Evolutionary conservation across 1,140 invertebrate species (phyloP).

Genomic region (Drosophila mauritiana): DNA sequence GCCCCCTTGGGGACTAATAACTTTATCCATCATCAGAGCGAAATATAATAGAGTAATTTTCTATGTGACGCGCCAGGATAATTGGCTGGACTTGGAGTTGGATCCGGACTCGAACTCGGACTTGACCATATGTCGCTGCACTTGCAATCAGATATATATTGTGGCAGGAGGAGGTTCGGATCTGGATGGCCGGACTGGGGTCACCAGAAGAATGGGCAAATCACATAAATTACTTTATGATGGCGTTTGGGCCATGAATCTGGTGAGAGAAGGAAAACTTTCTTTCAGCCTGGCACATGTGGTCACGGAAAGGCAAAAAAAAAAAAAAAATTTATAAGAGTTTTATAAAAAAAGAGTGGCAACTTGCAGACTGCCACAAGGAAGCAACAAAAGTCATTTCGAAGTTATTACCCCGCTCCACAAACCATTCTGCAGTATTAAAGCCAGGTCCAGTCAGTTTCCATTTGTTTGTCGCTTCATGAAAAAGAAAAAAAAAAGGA

Average conservation of each 20-base stretch:
- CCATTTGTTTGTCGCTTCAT: conserved; percentile 69
- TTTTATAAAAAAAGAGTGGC: conserved; percentile 39
- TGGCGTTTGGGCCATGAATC: conserved; percentile 69
- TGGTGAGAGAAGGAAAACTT: conserved; percentile 44
- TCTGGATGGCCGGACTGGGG: not conserved
- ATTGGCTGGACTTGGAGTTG: conserved; percentile 45
- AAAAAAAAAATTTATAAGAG: not conserved
- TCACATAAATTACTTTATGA: conserved; percentile 83
- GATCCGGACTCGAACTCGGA: conserved; percentile 1
- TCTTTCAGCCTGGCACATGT: conserved; percentile 61
- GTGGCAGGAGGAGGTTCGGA: conserved; percentile 19
- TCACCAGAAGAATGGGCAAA: conserved; percentile 54
- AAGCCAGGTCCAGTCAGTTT: conserved; percentile 49
- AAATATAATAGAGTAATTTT: conserved; percentile 78
- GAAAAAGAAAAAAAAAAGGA: conserved; percentile 22
- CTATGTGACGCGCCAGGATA: conserved; percentile 65
- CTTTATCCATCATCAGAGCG: conserved; percentile 62
- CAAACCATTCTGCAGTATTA: not conserved
- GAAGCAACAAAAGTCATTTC: conserved; percentile 80
- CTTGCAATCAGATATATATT: conserved; percentile 66
- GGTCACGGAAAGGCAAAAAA: conserved; percentile 51
- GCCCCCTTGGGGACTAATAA: conserved; percentile 66
- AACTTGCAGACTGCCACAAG: conserved; percentile 57
- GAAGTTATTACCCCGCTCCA: conserved; percentile 69
- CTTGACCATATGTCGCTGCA: conserved; percentile 71